These are phyloP conservation scores for Lobophora halterata DNA, from an alignment of 2,888 invertebrate genomes.

Conservation along the genomic window DNA sequence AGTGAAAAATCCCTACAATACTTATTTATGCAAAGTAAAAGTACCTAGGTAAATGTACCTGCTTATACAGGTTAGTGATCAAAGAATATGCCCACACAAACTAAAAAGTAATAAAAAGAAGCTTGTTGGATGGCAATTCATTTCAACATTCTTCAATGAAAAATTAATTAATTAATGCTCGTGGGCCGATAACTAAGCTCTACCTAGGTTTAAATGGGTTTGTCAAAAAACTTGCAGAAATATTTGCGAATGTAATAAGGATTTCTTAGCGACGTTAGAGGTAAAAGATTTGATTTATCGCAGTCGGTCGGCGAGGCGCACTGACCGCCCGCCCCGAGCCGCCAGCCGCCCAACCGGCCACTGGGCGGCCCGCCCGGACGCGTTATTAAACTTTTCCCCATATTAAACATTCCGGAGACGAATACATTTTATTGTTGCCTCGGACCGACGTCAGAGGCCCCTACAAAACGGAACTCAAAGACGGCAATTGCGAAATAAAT, in stretches of 20 bases:
- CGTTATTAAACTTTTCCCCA: conserved; percentile 82
- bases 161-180: too few species aligned
- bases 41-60: too few species aligned
- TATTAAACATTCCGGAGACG: conserved; percentile 82
- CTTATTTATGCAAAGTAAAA: too few species aligned
- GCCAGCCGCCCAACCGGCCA: conserved; percentile 43
- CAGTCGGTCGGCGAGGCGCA: conserved; percentile 62
- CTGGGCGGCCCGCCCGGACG: conserved; percentile 61
- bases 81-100: too few species aligned
- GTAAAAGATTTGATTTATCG: conserved; percentile 80
- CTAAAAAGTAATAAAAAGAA: too few species aligned
- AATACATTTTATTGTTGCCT: conserved; percentile 82
- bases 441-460: conserved; percentile 80
- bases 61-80: too few species aligned
- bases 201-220: conserved; percentile 7
- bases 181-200: too few species aligned
- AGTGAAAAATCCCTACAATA: too few species aligned
- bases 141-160: too few species aligned
- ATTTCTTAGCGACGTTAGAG: conserved; percentile 69
- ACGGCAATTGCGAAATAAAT: conserved; percentile 81
- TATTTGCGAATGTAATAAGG: conserved; percentile 73
- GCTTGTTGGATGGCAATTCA: too few species aligned
- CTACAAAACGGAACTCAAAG: conserved; percentile 81
- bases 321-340: conserved; percentile 50
- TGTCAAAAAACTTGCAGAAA: conserved; percentile 36